phyloP scores from a whole-genome alignment of 1,140 invertebrate genomes.

The Musca vetustissima region DNA sequence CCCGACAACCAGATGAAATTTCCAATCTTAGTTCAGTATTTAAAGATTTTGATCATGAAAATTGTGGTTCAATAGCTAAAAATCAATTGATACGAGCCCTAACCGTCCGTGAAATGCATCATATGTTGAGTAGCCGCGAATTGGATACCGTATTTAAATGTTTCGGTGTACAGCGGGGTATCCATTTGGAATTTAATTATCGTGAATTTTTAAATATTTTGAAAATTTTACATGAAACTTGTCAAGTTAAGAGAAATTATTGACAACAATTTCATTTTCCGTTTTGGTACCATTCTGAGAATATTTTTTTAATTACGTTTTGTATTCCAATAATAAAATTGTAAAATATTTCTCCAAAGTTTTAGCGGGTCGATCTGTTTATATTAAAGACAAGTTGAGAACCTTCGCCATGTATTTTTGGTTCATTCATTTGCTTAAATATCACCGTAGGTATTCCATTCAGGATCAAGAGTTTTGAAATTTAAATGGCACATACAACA shows the following conservation, averaged over 20 bases:
- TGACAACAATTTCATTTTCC: conserved; percentile 24
- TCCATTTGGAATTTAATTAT: conserved; percentile 50
- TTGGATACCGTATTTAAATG: conserved; percentile 68
- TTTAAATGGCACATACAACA: too few species aligned
- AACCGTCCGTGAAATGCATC: conserved; percentile 62
- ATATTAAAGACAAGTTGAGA: too few species aligned
- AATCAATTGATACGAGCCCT: conserved; percentile 64
- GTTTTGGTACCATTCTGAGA: too few species aligned
- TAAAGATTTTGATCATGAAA: conserved; percentile 66
- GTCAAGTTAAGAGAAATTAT: conserved; percentile 50
- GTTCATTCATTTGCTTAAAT: too few species aligned
- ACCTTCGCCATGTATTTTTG: too few species aligned
- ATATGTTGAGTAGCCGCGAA: conserved; percentile 62
- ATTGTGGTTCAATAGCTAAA: conserved; percentile 64
- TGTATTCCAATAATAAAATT: too few species aligned
- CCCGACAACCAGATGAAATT: conserved; percentile 63
- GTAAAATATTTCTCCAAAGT: too few species aligned
- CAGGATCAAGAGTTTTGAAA: too few species aligned
- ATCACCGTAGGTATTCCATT: too few species aligned
- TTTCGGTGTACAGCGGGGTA: conserved; percentile 63
- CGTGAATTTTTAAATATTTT: conserved; percentile 50
- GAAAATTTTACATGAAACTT: conserved; percentile 42
- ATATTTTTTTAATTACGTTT: too few species aligned
- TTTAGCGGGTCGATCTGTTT: too few species aligned
- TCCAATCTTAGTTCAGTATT: conserved; percentile 59